These are phyloP conservation scores for Labia minor DNA, from an alignment of 2,888 invertebrate genomes.

Conservation along the genomic window DNA sequence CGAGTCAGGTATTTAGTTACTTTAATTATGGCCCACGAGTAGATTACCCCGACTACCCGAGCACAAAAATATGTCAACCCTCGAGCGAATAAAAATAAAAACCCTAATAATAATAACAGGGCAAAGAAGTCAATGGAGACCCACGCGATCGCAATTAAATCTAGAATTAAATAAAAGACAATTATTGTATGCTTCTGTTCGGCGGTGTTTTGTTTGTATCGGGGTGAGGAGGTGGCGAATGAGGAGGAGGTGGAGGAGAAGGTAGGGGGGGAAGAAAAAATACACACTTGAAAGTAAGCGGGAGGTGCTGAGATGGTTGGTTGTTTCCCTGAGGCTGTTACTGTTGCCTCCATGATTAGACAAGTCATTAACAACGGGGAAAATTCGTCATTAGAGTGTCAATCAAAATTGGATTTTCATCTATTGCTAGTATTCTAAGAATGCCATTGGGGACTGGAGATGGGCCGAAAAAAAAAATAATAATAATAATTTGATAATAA, in stretches of 20 bases:
- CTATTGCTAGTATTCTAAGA: no score
- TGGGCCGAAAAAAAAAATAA: no score
- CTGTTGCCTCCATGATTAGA: neutral
- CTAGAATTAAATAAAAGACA: neutral
- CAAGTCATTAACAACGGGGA: neutral
- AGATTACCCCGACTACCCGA: neutral
- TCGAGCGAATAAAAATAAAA: neutral
- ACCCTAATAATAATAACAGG: neutral
- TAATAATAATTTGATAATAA: no score
- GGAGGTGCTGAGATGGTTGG: no score
- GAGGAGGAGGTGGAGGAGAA: no score
- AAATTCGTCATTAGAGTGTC: neutral
- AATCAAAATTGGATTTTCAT: neutral
- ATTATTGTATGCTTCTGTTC: constrained; percentile 4
- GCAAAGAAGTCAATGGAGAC: neutral
- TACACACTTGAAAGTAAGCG: no score
- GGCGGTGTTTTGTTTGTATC: no score
- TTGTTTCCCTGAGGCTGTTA: no score
- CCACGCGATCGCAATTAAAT: constrained; percentile 5
- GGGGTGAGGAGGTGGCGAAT: no score
- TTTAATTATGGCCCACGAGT: neutral
- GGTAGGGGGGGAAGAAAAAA: no score
- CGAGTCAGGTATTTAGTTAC: neutral
- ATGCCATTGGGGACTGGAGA: no score
- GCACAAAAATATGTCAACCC: neutral